Evolutionary conservation across 2,113 vertebrate species (phyloP), one percentile per base, ranked within the genome.

Genomic region (Tonatia bakeri): DNA sequence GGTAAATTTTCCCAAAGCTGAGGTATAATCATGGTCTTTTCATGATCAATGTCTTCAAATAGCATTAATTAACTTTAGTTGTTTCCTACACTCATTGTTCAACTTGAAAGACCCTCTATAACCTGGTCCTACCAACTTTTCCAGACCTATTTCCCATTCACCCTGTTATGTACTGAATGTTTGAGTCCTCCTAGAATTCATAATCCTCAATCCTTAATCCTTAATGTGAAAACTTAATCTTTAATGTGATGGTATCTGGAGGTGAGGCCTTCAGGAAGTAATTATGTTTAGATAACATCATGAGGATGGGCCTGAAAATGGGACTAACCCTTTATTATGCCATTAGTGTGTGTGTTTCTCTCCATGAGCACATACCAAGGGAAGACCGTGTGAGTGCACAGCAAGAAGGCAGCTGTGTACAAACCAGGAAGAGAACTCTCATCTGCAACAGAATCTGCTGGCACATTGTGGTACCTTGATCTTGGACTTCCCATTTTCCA

Each of bases 351-450:
- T 64, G 26, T 61, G 26, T 61, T 61, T 75, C 16, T 61, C 28
- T 16, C 61, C 47, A 43, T 0, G 0, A 10, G 5, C 5, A 36
- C 1, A 1, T 28, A 61, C 9, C 14, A 0, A 79, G 50, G 26
- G 79, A 64, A 79, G 8, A 15, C n/a, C 31, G 9, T 15, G 31
- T n/a, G 45, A 61, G 52, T 4, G 47, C 61, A 65, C 12, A 43
- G 13, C 8, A 12, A 54, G 33, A 89, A 31, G 24, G 43, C 4
- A 0, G 36, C 43, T 54, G 7, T 26, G 26, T 7, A 3, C 5
- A n/a, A 26, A 52, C 12, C 22, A 47, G n/a, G 19, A 45, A 36
- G 31, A 43, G 52, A 31, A 26, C 12, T 5, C 47, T 90, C 20
- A 5, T 13, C 31, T 19, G 26, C 12, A 69, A 31, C 17, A 16